phyloP scores from a whole-genome alignment of 2,888 invertebrate genomes.

The Mellilla xanthometata region DNA sequence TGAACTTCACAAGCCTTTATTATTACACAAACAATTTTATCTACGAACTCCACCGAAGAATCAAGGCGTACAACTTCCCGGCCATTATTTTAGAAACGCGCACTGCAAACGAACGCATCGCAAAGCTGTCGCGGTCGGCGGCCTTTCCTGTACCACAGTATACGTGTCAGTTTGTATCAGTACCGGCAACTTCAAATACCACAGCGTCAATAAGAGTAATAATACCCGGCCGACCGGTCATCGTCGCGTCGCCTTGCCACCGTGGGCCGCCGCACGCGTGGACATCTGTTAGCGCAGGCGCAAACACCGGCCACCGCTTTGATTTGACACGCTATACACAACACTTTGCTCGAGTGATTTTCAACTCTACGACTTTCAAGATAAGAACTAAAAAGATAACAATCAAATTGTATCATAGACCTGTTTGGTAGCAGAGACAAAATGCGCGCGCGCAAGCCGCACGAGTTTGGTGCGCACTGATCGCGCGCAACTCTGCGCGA shows the following conservation, averaged over 20 bases:
- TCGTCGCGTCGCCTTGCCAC: background rate
- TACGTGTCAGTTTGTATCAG: background rate
- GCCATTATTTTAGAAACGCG: too few species aligned
- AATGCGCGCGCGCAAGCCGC: conserved; percentile 67
- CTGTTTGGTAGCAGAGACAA: conserved; percentile 20
- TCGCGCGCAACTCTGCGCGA: conserved; percentile 76
- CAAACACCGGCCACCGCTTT: conserved; percentile 1
- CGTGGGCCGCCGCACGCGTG: conserved; percentile 7
- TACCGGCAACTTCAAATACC: conserved; percentile 5
- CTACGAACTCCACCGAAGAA: too few species aligned
- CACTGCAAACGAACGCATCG: background rate
- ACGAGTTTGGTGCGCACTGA: conserved; percentile 65
- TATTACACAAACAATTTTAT: too few species aligned
- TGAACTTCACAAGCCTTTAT: too few species aligned
- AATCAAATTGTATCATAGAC: background rate
- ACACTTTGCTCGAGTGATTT: too few species aligned
- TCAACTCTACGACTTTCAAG: too few species aligned
- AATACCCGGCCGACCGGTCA: conserved; percentile 7
- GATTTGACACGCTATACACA: conserved; percentile 2
- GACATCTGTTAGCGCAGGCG: conserved; percentile 2
- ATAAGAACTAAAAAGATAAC: too few species aligned
- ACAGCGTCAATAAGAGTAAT: too few species aligned
- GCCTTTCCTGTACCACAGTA: background rate
- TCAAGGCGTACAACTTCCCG: too few species aligned
- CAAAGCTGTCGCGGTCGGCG: background rate